Percentiles rank a stretch among this genome's conserved stretches.
Evolutionary conservation across 2,888 invertebrate genomes (phyloP).

Genomic region (Thecophora atra): DNA sequence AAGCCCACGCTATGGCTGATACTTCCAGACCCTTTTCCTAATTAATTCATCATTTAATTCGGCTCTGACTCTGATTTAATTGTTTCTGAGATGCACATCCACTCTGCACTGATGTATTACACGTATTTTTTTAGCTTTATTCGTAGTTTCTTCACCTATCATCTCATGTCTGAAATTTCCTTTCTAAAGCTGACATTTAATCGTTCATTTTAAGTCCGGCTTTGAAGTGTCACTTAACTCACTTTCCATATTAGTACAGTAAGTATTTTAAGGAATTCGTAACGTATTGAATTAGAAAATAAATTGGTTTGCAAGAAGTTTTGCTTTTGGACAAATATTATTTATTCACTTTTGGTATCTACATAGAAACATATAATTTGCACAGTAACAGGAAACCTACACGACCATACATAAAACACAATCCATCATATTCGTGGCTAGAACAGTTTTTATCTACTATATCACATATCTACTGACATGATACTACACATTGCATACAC

Average conservation of each 20-base stretch:
- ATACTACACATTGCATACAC: too few species aligned
- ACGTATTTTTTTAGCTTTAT: background rate
- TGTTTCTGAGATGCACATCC: too few species aligned
- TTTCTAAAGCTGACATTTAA: background rate
- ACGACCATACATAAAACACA: constrained; percentile 7
- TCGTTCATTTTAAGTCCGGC: too few species aligned
- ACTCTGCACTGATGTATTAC: too few species aligned
- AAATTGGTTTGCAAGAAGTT: constrained; percentile 30
- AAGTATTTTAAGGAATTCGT: constrained; percentile 11
- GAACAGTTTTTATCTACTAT: constrained; percentile 41
- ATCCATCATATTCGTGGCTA: constrained; percentile 23
- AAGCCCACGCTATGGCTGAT: too few species aligned
- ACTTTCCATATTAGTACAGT: too few species aligned
- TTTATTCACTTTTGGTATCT: too few species aligned
- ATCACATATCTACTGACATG: constrained; percentile 40
- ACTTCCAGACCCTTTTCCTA: too few species aligned
- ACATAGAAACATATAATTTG: background rate
- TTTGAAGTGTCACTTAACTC: too few species aligned
- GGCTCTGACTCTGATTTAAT: too few species aligned
- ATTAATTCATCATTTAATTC: too few species aligned
- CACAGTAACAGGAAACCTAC: constrained; percentile 2
- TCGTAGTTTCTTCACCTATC: background rate
- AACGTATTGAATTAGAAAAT: constrained; percentile 20
- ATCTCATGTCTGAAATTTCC: background rate
- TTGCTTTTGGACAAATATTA: too few species aligned